These are phyloP conservation scores for Rhorus exstirpatorius DNA, from an alignment of 2,888 invertebrate genomes.

Conservation along the genomic window DNA sequence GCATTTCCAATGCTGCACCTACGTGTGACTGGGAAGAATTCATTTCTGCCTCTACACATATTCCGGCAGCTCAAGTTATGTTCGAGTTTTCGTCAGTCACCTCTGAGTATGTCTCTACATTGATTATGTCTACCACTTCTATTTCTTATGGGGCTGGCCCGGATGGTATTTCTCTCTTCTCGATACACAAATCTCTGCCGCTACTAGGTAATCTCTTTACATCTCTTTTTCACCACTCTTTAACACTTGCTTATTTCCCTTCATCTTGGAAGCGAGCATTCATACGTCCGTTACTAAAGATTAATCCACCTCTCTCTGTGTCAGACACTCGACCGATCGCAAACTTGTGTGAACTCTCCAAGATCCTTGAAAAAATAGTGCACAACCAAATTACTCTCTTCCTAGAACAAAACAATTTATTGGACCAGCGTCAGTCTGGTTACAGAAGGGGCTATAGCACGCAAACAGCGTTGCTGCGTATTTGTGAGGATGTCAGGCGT, in stretches of 20 bases:
- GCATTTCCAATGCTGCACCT: background rate
- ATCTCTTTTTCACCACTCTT: background rate
- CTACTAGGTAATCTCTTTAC: background rate
- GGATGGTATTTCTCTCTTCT: background rate
- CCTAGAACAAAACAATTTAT: background rate
- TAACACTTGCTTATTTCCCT: background rate
- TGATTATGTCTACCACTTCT: background rate
- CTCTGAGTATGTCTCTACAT: background rate
- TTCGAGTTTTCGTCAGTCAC: background rate
- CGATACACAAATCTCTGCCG: background rate
- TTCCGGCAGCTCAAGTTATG: background rate
- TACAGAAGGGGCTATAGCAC: slow-evolving; percentile 24
- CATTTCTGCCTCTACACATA: background rate
- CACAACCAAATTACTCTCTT: slow-evolving; percentile 10
- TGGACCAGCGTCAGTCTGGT: slow-evolving; percentile 28
- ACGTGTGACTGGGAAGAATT: background rate
- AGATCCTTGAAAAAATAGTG: slow-evolving; percentile 28
- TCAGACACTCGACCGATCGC: background rate
- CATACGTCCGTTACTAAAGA: background rate
- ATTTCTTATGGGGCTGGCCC: background rate
- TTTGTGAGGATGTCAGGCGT: slow-evolving; percentile 19
- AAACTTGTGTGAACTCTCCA: slow-evolving; percentile 3
- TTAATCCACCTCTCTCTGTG: background rate
- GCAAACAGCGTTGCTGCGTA: slow-evolving; percentile 22
- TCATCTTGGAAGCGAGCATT: background rate